Evolutionary conservation across 2,113 vertebrate species (phyloP).

Genomic region (Polypterus senegalus): DNA sequence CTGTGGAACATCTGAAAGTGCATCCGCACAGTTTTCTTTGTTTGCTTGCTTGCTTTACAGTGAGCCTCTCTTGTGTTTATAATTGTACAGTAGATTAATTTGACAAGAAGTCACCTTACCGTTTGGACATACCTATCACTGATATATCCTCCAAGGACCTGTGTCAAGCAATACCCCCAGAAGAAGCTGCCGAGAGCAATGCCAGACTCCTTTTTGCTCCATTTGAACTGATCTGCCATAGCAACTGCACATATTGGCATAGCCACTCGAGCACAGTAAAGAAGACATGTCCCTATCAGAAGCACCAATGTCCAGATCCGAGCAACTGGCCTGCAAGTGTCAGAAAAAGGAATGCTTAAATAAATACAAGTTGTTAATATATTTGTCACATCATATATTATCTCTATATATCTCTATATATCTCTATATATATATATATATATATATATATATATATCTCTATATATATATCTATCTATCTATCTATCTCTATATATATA

Average conservation of each 20-base stretch:
- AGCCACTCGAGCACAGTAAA: conserved; percentile 77
- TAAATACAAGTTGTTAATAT: neutral
- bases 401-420: no score
- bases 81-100: no score
- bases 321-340: conserved; percentile 52
- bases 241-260: conserved; percentile 74
- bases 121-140: conserved; percentile 59
- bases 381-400: no score
- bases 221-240: conserved; percentile 71
- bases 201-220: conserved; percentile 83
- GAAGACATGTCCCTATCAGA: conserved; percentile 79
- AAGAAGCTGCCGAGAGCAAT: conserved; percentile 90
- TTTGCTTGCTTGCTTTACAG: no score
- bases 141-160: conserved; percentile 80
- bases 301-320: conserved; percentile 71
- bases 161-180: conserved; percentile 94
- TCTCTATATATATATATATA: no score
- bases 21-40: no score
- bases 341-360: neutral
- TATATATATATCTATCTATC: no score
- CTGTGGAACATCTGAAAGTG: no score
- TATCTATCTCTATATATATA: no score
- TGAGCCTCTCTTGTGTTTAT: no score
- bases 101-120: no score
- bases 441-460: no score